Conservation (phyloP, 1,140 invertebrate genomes). For the Drosophila azteca region DNA sequence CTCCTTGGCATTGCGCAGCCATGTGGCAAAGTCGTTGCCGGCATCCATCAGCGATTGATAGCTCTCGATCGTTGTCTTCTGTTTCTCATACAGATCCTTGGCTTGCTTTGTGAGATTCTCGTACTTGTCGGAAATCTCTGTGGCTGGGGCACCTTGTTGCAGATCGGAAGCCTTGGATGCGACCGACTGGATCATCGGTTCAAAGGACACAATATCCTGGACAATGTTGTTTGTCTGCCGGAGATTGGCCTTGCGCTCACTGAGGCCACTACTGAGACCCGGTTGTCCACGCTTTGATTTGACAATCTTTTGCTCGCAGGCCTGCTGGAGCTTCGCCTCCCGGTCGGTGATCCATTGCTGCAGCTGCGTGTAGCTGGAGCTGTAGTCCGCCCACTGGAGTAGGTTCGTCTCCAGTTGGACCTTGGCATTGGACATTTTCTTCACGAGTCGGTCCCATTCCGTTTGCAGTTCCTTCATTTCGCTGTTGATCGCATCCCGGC, state of each 20-base stretch:
- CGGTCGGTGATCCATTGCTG: constrained; percentile 98
- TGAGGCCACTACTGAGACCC: constrained; percentile 90
- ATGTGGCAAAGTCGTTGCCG: constrained; percentile 95
- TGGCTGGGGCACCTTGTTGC: constrained; percentile 92
- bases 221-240: constrained; percentile 96
- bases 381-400: constrained; percentile 97
- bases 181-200: constrained; percentile 97
- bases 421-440: constrained; percentile 96
- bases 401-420: constrained; percentile 96
- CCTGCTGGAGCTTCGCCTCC: constrained; percentile 96
- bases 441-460: constrained; percentile 96
- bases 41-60: constrained; percentile 95
- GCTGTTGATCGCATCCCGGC: constrained; percentile 93
- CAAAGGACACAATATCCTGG: constrained; percentile 96
- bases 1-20: constrained; percentile 95
- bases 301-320: constrained; percentile 93
- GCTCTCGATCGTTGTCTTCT: constrained; percentile 94
- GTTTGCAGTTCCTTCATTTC: constrained; percentile 95
- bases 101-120: constrained; percentile 95
- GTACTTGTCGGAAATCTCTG: constrained; percentile 95
- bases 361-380: constrained; percentile 94
- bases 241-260: constrained; percentile 94
- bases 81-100: constrained; percentile 94
- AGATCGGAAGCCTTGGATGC: constrained; percentile 95
- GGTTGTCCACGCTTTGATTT: constrained; percentile 90